A percentile compares a stretch with the other conserved stretches of the same genome.
These are phyloP conservation scores for Agrilus cyanescens DNA, from an alignment of 2,888 invertebrate species.

Conservation along the genomic window DNA sequence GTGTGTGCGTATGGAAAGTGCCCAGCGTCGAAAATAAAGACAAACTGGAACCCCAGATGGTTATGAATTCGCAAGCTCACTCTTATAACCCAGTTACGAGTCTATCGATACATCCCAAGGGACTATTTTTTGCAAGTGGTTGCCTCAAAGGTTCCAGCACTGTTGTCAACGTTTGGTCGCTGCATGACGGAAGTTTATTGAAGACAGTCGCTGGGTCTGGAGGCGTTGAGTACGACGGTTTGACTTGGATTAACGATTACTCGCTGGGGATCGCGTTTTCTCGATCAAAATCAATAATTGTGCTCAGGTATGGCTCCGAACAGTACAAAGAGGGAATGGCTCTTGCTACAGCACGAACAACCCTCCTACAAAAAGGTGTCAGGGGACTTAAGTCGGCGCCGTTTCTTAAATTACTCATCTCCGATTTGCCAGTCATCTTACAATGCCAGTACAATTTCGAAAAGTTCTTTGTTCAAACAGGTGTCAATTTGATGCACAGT, in stretches of 20 bases:
- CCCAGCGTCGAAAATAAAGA: slow-evolving; percentile 23
- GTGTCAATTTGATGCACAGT: slow-evolving; percentile 47
- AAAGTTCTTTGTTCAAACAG: slow-evolving; percentile 43
- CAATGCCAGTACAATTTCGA: slow-evolving; percentile 43
- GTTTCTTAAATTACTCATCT: slow-evolving; percentile 38
- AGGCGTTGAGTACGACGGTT: slow-evolving; percentile 37
- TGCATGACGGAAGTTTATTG: slow-evolving; percentile 44
- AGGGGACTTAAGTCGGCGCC: slow-evolving; percentile 41
- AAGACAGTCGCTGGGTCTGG: slow-evolving; percentile 41
- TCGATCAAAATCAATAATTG: slow-evolving; percentile 40
- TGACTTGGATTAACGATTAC: slow-evolving; percentile 40
- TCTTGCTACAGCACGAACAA: slow-evolving; percentile 39
- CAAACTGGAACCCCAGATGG: slow-evolving; percentile 24
- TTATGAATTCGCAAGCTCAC: slow-evolving; percentile 41
- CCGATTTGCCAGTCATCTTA: slow-evolving; percentile 39
- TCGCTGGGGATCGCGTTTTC: slow-evolving; percentile 42
- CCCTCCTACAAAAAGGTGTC: slow-evolving; percentile 40
- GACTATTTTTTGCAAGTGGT: slow-evolving; percentile 43
- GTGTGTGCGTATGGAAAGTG: slow-evolving; percentile 38
- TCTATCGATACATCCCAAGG: slow-evolving; percentile 39
- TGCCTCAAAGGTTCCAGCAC: slow-evolving; percentile 32
- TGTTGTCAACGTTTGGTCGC: slow-evolving; percentile 48
- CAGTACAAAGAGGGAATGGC: slow-evolving; percentile 35
- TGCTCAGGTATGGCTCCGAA: slow-evolving; percentile 37
- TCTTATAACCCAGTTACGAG: slow-evolving; percentile 40